Conservation (phyloP, 2,797 vertebrate genomes). For the Fistularia commersonii region DNA sequence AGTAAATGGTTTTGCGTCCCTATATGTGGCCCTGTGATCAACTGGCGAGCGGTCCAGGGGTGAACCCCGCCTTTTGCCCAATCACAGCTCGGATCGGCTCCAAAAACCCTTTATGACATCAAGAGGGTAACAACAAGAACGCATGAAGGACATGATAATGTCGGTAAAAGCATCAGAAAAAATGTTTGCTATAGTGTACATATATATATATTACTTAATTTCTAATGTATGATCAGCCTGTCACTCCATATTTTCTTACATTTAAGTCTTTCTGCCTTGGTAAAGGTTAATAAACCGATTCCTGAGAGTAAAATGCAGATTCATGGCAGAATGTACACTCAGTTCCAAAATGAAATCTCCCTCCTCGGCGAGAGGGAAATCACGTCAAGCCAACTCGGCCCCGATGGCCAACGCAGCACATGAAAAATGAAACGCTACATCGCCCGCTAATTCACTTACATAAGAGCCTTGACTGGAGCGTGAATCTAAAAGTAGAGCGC, state of each 20-base stretch:
- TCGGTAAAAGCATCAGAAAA: too few species aligned
- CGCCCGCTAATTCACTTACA: constrained; percentile 55
- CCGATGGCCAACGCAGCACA: constrained; percentile 39
- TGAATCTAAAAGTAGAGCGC: constrained; percentile 28
- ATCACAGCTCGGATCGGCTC: too few species aligned
- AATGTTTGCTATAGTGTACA: too few species aligned
- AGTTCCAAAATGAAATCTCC: constrained; percentile 23
- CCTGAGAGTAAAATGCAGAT: constrained; percentile 11
- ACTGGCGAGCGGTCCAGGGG: too few species aligned
- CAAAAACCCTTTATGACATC: too few species aligned
- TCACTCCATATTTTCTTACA: too few species aligned
- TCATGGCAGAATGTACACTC: constrained; percentile 9
- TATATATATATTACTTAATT: too few species aligned
- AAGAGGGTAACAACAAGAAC: too few species aligned
- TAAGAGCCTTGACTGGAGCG: constrained; percentile 44
- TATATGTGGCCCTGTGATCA: too few species aligned
- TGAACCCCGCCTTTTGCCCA: too few species aligned
- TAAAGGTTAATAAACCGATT: neutral
- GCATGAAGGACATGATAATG: too few species aligned
- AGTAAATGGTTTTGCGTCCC: too few species aligned
- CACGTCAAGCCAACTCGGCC: constrained; percentile 40
- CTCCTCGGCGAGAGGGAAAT: constrained; percentile 26
- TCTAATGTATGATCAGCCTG: neutral
- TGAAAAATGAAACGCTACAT: constrained; percentile 54
- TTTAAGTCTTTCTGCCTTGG: neutral